Conservation (phyloP, 2,888 invertebrate genomes). For the Boloria euphrosyne region DNA sequence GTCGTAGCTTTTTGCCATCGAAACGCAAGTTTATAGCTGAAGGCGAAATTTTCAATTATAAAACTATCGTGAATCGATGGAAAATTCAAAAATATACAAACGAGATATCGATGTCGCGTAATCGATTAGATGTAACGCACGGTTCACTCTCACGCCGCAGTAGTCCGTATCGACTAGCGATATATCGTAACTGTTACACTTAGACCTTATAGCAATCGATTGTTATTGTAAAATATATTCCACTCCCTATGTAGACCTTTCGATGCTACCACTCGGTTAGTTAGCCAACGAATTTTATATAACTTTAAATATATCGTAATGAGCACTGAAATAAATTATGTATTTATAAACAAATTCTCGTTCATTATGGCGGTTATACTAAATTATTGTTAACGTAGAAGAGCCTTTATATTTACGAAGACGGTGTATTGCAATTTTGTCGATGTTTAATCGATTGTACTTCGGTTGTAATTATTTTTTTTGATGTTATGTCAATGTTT, state of each 20-base stretch:
- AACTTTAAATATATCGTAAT: slow-evolving; percentile 56
- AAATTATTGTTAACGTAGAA: slow-evolving; percentile 77
- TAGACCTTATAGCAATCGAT: not conserved
- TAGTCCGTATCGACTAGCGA: slow-evolving; percentile 15
- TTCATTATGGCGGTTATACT: slow-evolving; percentile 59
- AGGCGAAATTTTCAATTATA: not conserved
- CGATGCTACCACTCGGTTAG: slow-evolving; percentile 63
- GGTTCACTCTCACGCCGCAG: slow-evolving; percentile 48
- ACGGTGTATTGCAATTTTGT: slow-evolving; percentile 41
- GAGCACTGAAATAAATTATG: slow-evolving; percentile 77
- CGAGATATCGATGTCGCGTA: slow-evolving; percentile 13
- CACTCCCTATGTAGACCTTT: slow-evolving; percentile 69
- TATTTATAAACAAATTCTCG: slow-evolving; percentile 56
- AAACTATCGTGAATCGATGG: slow-evolving; percentile 2
- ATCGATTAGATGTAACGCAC: slow-evolving; percentile 38
- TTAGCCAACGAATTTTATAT: slow-evolving; percentile 80
- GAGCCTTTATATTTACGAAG: slow-evolving; percentile 64
- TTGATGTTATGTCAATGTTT: not conserved
- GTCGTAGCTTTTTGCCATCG: slow-evolving; percentile 40
- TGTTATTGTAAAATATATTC: slow-evolving; percentile 60
- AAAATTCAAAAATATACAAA: slow-evolving; percentile 27
- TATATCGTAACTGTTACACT: slow-evolving; percentile 5
- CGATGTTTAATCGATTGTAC: slow-evolving; percentile 42
- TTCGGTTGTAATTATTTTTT: not conserved
- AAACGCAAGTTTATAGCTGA: not conserved